Evolutionary conservation across 2,113 vertebrate species (phyloP), one percentile per base, ranked within the genome.

Genomic region (Peromyscus leucopus): DNA sequence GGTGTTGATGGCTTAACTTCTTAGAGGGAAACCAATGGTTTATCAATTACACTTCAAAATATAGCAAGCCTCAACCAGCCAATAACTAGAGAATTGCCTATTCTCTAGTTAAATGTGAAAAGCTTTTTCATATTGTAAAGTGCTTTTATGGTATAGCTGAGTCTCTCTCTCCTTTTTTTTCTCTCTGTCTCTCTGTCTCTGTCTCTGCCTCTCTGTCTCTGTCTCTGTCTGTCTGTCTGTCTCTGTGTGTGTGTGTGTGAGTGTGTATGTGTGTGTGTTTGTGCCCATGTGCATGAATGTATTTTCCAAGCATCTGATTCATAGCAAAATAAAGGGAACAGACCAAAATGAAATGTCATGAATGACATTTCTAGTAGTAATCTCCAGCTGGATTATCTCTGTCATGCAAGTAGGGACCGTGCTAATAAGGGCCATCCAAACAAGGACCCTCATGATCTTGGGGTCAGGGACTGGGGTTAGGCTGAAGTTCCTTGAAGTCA

Each of bases 381-480:
- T 39, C 36, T 39, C 13, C 57, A 83, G 21, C 28, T 83, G 22
- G 11, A 7, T 61, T 24, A 46, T 28, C 24, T 63, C 15, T 16
- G 12, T 16, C 57, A 61, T 39, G n/a, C 13, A 83, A 61, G 24
- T 61, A 61, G 13, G 0, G 21, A 59, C n/a, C 80, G 16, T 39
- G 21, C 19, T 82, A n/a, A 82, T n/a, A 11, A 57, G 19, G 17
- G 21, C 21, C 51, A 82, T 59, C 19, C 22, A 83, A 61, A 83
- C 8, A 61, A 13, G 2, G 11, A 61, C 2, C 5, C 5, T 61
- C 7, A 15, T n/a, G 12, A 2, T 4, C 12, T 39, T 83, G 10
- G 1, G 11, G 36, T 16, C 55, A 39, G 19, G 5, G n/a, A n/a
- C 11, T 82, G 36, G 12, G n/a, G 22, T 22, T 61, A 83, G 80